phyloP scores from a whole-genome alignment of 30 jellyfish, hydroid and myxozoan species.

The Turritopsis dohrnii region DNA sequence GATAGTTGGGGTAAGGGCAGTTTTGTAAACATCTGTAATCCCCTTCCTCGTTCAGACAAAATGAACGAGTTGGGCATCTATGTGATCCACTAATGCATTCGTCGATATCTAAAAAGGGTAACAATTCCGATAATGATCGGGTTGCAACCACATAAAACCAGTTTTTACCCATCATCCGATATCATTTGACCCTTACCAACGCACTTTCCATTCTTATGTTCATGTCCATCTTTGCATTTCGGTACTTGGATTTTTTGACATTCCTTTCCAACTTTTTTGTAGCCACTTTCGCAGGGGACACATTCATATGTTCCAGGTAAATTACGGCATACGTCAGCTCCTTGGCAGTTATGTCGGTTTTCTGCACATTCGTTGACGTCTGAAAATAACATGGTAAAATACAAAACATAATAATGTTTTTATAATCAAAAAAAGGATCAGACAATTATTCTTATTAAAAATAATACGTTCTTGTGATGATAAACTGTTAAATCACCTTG shows the following conservation, averaged over 20 bases:
- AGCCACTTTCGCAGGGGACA: slow-evolving; percentile 6
- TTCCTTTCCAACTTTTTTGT: background rate
- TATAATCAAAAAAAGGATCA: background rate
- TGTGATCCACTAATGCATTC: slow-evolving; percentile 23
- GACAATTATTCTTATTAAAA: background rate
- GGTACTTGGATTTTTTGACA: background rate
- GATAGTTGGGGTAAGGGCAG: slow-evolving; percentile 9
- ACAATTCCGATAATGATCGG: too few species aligned
- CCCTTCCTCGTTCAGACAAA: slow-evolving; percentile 10
- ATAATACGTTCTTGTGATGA: background rate
- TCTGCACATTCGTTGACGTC: slow-evolving; percentile 20
- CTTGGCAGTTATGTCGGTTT: background rate
- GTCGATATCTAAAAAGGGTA: slow-evolving; percentile 3
- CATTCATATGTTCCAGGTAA: slow-evolving; percentile 19
- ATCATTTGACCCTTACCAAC: slow-evolving; percentile 1
- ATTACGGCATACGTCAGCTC: slow-evolving; percentile 18
- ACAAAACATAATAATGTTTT: background rate
- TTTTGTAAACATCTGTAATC: slow-evolving; percentile 16
- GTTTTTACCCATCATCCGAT: too few species aligned
- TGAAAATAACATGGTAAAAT: background rate
- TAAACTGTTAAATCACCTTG: background rate
- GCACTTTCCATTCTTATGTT: slow-evolving; percentile 14
- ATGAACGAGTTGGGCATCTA: slow-evolving; percentile 19
- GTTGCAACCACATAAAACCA: too few species aligned
- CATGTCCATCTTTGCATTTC: slow-evolving; percentile 11